phyloP scores from a whole-genome alignment of 2,797 vertebrate genomes.

The Acanthis flammea region DNA sequence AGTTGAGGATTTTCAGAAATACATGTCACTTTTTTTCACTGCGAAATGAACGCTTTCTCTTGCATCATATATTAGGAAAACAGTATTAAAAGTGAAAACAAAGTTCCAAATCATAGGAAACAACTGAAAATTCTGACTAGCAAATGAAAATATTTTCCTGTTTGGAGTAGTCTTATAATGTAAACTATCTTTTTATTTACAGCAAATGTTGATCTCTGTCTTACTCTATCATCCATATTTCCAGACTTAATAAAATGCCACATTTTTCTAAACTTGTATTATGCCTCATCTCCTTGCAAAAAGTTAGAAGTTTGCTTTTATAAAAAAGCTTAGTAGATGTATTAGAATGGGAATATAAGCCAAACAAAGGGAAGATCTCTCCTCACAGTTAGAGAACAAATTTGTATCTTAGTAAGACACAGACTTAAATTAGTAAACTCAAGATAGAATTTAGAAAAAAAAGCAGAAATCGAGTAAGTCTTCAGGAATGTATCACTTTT shows the following conservation, averaged over 20 bases:
- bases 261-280: neutral
- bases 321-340: neutral
- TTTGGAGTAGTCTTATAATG: neutral
- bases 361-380: neutral
- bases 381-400: neutral
- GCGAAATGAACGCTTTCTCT: neutral
- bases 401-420: neutral
- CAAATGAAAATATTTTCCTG: neutral
- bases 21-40: neutral
- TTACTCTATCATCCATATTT: neutral
- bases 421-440: neutral
- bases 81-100: neutral
- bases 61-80: neutral
- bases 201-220: neutral
- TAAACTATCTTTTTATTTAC: neutral
- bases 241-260: neutral
- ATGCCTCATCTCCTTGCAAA: neutral
- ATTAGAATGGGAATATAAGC: neutral
- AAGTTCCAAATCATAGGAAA: neutral
- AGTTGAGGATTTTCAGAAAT: neutral
- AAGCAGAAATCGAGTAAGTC: neutral
- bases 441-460: neutral
- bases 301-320: neutral
- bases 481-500: neutral
- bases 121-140: neutral